Evolutionary conservation across 2,888 invertebrate species (phyloP).

Genomic region (Prosapia bicincta): DNA sequence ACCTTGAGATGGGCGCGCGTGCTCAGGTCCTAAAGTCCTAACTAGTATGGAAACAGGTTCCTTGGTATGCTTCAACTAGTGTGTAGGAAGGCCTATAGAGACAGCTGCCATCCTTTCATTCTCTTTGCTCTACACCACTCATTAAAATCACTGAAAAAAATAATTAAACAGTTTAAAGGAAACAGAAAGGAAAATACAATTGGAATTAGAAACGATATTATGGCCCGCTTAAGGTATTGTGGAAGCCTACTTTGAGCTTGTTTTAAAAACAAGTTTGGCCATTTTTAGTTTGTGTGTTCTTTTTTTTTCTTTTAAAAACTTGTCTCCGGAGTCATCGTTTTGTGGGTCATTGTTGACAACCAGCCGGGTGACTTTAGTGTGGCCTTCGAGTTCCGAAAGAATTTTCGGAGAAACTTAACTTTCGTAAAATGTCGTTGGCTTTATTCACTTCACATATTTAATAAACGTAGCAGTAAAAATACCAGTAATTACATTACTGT

Average conservation of each 20-base stretch:
- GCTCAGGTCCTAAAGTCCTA: background rate
- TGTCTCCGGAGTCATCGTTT: background rate
- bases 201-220: background rate
- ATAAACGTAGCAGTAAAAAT: no score
- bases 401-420: background rate
- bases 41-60: conserved; percentile 9
- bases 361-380: background rate
- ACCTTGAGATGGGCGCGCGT: conserved; percentile 9
- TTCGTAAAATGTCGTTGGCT: background rate
- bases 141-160: conserved; percentile 14
- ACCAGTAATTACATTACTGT: no score
- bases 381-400: background rate
- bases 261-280: background rate
- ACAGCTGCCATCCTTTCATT: background rate
- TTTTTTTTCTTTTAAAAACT: background rate
- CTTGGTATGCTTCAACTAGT: conserved; percentile 7
- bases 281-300: background rate
- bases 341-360: conserved; percentile 2
- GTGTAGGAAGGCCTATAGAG: background rate
- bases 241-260: background rate
- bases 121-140: background rate
- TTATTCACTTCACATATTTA: background rate
- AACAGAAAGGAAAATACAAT: background rate
- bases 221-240: background rate
- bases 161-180: conserved; percentile 17